A percentile compares a stretch with the other conserved stretches of the same genome.
These are phyloP conservation scores for Stomorhina lunata DNA, from an alignment of 2,888 invertebrate genomes.

Conservation along the genomic window DNA sequence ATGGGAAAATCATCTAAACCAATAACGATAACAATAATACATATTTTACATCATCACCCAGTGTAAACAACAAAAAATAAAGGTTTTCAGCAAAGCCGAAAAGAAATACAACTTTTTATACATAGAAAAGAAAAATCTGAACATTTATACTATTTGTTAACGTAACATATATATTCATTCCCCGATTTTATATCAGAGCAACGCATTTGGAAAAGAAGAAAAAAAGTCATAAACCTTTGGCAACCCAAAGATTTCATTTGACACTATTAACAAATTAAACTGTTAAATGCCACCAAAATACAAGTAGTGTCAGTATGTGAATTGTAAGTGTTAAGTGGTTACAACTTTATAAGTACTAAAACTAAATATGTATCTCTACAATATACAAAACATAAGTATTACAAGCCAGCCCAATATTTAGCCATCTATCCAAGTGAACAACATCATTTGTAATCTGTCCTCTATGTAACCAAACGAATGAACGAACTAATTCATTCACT, in stretches of 20 bases:
- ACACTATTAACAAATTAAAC: constrained; percentile 79
- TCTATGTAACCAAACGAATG: constrained; percentile 19
- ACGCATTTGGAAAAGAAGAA: background rate
- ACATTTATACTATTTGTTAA: too few relatives aligned
- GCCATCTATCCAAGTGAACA: constrained; percentile 29
- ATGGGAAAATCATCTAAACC: background rate
- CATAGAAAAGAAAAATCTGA: too few relatives aligned
- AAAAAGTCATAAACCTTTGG: constrained; percentile 56
- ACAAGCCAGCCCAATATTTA: constrained; percentile 11
- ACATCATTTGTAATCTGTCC: constrained; percentile 65
- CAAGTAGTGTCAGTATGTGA: background rate
- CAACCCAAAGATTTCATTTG: constrained; percentile 73
- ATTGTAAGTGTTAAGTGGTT: constrained; percentile 48
- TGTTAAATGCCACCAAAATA: constrained; percentile 69
- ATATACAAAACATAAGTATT: too few relatives aligned
- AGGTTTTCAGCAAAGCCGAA: background rate
- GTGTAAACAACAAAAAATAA: background rate
- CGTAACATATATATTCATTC: background rate
- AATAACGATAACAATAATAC: background rate
- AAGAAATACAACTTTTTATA: too few relatives aligned
- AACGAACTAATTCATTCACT: constrained; percentile 40
- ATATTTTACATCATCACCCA: background rate
- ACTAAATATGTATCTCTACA: too few relatives aligned
- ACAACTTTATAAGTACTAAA: constrained; percentile 62
- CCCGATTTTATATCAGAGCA: background rate